These are phyloP conservation scores for Australoheros scitulus DNA, from an alignment of 2,113 vertebrate genomes.

Conservation along the genomic window DNA sequence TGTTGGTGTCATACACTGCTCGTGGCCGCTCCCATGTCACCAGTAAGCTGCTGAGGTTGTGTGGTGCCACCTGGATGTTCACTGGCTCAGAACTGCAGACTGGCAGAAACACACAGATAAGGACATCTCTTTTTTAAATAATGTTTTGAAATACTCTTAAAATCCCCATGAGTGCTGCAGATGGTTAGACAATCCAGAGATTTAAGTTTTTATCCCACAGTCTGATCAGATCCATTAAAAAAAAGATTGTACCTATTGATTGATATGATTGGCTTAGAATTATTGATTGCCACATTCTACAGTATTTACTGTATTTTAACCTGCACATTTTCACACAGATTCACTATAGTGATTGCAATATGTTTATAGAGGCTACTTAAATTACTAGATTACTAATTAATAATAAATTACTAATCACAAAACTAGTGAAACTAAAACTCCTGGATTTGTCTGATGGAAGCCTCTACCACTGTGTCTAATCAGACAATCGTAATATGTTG, in stretches of 20 bases:
- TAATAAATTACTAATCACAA: too few species aligned
- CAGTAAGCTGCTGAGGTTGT: constrained; percentile 93
- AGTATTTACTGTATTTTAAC: background rate
- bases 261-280: background rate
- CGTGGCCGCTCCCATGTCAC: constrained; percentile 95
- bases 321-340: background rate
- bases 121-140: background rate
- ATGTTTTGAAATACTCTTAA: background rate
- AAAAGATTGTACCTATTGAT: background rate
- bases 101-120: constrained; percentile 55
- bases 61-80: constrained; percentile 86
- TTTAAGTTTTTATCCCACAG: background rate
- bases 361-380: too few species aligned
- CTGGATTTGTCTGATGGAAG: too few species aligned
- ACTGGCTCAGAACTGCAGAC: constrained; percentile 98
- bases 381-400: too few species aligned
- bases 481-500: too few species aligned
- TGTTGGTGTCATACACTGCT: constrained; percentile 89
- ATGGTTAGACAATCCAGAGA: background rate
- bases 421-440: too few species aligned
- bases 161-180: background rate
- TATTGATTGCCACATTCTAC: background rate
- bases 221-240: background rate
- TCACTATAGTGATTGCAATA: background rate
- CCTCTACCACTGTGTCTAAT: too few species aligned